Conservation (phyloP, 2,888 invertebrate species). For the Rapana venosa region DNA sequence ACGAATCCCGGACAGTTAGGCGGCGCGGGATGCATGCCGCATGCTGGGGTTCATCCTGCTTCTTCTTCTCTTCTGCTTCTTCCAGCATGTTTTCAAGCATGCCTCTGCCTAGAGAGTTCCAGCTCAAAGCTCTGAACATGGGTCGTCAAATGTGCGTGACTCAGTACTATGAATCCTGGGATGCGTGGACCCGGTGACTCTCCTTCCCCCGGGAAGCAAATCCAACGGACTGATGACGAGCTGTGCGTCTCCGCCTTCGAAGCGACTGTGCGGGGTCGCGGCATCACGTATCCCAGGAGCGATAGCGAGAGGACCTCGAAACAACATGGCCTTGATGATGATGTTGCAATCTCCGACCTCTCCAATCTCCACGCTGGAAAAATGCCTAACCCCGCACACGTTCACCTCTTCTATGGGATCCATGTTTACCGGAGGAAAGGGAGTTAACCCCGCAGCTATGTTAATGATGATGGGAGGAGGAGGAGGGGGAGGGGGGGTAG, state of each 20-base stretch:
- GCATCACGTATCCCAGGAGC: not conserved
- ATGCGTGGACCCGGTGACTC: conserved; percentile 32
- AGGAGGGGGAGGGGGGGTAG: not conserved
- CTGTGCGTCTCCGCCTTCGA: conserved; percentile 23
- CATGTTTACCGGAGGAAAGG: not conserved
- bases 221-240: conserved; percentile 26
- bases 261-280: not conserved
- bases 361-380: conserved; percentile 4
- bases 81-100: not conserved
- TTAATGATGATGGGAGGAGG: conserved; percentile 37
- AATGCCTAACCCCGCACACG: conserved; percentile 26
- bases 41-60: too few species aligned
- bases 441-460: conserved; percentile 20
- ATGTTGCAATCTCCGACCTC: conserved; percentile 13
- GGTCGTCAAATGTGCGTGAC: conserved; percentile 37
- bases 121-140: not conserved
- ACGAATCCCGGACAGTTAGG: not conserved
- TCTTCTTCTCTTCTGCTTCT: too few species aligned
- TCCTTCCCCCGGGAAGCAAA: not conserved
- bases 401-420: not conserved
- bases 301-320: not conserved
- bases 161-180: conserved; percentile 37
- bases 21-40: not conserved
- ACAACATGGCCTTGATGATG: conserved; percentile 1
- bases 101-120: conserved; percentile 10